phyloP scores from a whole-genome alignment of 2,797 vertebrate species.

The Lacerta viridis region DNA sequence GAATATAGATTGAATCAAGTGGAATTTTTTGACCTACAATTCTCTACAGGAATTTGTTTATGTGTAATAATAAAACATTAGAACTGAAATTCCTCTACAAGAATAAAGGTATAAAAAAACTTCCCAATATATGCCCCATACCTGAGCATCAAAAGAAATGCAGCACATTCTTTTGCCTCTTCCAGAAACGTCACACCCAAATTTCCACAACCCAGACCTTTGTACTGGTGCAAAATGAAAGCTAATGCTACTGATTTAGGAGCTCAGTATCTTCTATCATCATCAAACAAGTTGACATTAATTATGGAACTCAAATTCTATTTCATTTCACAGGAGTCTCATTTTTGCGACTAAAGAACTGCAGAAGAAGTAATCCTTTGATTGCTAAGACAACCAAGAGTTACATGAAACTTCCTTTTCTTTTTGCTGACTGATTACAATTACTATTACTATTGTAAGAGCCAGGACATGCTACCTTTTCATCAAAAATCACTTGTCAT shows the following conservation, averaged over 20 bases:
- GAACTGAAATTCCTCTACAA: background rate
- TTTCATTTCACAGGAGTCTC: background rate
- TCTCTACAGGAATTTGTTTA: background rate
- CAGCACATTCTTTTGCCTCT: background rate
- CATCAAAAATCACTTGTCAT: background rate
- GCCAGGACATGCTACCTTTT: background rate
- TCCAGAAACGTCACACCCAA: background rate
- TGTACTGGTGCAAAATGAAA: background rate
- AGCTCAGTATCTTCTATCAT: background rate
- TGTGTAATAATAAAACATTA: background rate
- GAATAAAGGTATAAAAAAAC: background rate
- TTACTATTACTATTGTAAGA: background rate
- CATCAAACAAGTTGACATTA: conserved; percentile 15
- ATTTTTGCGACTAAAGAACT: background rate
- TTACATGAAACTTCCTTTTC: background rate
- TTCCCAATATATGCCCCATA: background rate
- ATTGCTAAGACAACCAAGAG: conserved; percentile 3
- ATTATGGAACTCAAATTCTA: background rate
- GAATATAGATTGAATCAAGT: background rate
- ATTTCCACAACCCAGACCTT: background rate
- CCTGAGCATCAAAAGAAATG: background rate
- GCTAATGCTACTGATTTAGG: background rate
- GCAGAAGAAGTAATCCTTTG: background rate
- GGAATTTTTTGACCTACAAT: background rate
- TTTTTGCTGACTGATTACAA: background rate